Percentiles rank a stretch among this genome's conserved stretches.
Evolutionary conservation across 2,113 vertebrate species (phyloP).

Genomic region (Bambusicola thoracicus): DNA sequence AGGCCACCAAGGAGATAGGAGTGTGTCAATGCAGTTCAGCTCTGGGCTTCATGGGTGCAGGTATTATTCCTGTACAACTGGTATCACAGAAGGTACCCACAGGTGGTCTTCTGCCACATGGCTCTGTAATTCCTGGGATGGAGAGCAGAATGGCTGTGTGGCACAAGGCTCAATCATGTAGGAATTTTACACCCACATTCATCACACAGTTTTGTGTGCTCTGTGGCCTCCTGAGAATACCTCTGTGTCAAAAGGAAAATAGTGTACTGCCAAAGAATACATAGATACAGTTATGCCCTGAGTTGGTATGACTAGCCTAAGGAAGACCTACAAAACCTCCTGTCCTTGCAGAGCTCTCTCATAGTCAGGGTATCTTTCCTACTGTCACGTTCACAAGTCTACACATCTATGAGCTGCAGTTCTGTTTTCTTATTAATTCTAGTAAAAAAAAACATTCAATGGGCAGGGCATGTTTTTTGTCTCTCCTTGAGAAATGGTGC

Average conservation of each 20-base stretch:
- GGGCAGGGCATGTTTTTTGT: neutral
- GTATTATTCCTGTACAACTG: neutral
- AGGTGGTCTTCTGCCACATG: neutral
- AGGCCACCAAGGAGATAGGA: constrained; percentile 40
- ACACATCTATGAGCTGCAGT: neutral
- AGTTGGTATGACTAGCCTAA: constrained; percentile 14
- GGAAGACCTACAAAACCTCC: neutral
- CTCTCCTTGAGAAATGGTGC: neutral
- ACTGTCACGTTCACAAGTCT: constrained; percentile 22
- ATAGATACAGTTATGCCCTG: constrained; percentile 10
- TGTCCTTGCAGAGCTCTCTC: neutral
- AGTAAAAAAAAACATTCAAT: neutral
- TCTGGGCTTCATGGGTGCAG: neutral
- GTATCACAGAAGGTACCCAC: neutral
- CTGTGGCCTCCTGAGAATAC: constrained; percentile 40
- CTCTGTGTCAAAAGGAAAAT: constrained; percentile 38
- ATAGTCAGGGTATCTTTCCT: neutral
- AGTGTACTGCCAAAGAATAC: constrained; percentile 12
- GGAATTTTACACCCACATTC: neutral
- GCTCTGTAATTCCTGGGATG: neutral
- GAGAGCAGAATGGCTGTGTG: neutral
- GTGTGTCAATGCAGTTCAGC: neutral
- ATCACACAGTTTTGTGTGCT: neutral
- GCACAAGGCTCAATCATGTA: neutral
- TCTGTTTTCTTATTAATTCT: constrained; percentile 22